phyloP scores from a whole-genome alignment of 2,113 vertebrate species.

The Clinocottus analis region DNA sequence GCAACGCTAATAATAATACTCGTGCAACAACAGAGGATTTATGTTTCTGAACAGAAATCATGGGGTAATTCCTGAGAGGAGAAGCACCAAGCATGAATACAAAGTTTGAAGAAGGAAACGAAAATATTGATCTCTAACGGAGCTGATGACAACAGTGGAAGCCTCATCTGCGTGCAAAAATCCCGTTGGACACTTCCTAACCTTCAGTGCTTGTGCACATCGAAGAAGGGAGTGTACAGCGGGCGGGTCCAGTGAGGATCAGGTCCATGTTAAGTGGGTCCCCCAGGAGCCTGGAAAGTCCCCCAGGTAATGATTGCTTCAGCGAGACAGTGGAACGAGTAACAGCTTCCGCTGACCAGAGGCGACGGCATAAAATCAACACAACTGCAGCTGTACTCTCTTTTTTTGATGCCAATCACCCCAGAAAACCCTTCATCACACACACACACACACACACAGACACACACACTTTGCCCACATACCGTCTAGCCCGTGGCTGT shows the following conservation, averaged over 20 bases:
- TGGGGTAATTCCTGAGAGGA: neutral
- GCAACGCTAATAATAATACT: neutral
- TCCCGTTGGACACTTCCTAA: conserved; percentile 27
- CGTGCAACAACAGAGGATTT: neutral
- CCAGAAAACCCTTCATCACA: conserved; percentile 33
- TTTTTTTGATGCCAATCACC: conserved; percentile 41
- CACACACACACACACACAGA: conserved; percentile 8
- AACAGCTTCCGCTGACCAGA: conserved; percentile 53
- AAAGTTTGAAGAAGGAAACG: neutral
- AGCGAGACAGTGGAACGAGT: conserved; percentile 59
- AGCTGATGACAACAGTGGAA: conserved; percentile 6
- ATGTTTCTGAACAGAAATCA: neutral
- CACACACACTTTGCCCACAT: conserved; percentile 34
- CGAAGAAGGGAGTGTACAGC: conserved; percentile 4
- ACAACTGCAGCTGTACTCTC: conserved; percentile 42
- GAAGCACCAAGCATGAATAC: neutral
- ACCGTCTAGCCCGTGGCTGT: conserved; percentile 53
- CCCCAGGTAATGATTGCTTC: conserved; percentile 59
- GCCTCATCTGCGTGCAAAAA: conserved; percentile 60
- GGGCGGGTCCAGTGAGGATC: conserved; percentile 45
- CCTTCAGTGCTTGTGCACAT: conserved; percentile 7
- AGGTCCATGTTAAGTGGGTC: conserved; percentile 51
- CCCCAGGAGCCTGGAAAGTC: conserved; percentile 34
- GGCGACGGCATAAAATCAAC: conserved; percentile 44
- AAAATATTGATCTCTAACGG: conserved; percentile 9